A percentile compares a stretch with the other conserved stretches of the same genome.
These are phyloP conservation scores for Numida meleagris DNA, from an alignment of 2,113 vertebrate species.

Conservation along the genomic window DNA sequence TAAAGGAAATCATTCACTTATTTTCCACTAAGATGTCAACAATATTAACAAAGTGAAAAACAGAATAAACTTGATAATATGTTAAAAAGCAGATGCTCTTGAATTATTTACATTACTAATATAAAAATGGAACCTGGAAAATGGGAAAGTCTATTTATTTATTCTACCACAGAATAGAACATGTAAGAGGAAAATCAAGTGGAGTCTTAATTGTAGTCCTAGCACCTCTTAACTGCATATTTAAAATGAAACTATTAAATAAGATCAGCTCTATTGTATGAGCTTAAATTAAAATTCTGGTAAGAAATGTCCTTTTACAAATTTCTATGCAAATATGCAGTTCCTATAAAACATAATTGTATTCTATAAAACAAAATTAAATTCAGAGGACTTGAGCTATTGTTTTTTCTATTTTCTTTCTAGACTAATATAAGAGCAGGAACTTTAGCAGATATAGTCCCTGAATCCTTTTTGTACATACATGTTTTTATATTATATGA, in stretches of 20 bases:
- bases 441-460: neutral
- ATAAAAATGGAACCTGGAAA: constrained; percentile 62
- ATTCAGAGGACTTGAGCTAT: neutral
- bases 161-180: constrained; percentile 43
- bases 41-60: constrained; percentile 32
- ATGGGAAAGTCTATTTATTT: constrained; percentile 65
- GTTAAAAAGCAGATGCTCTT: constrained; percentile 45
- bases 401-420: neutral
- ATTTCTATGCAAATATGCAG: neutral
- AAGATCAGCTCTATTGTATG: neutral
- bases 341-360: neutral
- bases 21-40: constrained; percentile 48
- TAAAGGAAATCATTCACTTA: constrained; percentile 31
- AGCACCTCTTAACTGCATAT: constrained; percentile 33
- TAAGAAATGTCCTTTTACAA: neutral
- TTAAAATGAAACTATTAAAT: constrained; percentile 39
- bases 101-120: constrained; percentile 72
- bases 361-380: neutral
- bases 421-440: neutral
- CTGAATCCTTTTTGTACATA: neutral
- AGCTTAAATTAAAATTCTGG: neutral
- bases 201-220: constrained; percentile 39
- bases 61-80: constrained; percentile 15
- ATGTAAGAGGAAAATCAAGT: constrained; percentile 55
- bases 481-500: neutral